These are phyloP conservation scores for Unio pictorum DNA, from an alignment of 2,888 invertebrate genomes.

Conservation along the genomic window DNA sequence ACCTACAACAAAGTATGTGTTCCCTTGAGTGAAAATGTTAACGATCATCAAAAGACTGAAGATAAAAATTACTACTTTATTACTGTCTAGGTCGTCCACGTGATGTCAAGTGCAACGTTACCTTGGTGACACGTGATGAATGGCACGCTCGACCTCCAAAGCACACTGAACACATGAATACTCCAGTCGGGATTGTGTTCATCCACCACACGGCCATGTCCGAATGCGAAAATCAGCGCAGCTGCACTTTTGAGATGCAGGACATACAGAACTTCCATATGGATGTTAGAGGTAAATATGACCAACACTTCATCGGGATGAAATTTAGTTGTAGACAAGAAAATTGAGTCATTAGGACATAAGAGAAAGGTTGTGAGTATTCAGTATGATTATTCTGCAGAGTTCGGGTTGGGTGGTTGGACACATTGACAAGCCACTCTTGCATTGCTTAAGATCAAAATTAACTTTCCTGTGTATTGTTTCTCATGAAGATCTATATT, in stretches of 20 bases:
- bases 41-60: too few relatives aligned
- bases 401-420: too few relatives aligned
- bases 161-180: slow-evolving; percentile 42
- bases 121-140: slow-evolving; percentile 42
- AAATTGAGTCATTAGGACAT: neutral
- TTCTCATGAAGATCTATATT: too few relatives aligned
- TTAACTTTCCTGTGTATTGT: too few relatives aligned
- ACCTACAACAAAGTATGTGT: too few relatives aligned
- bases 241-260: slow-evolving; percentile 35
- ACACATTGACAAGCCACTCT: too few relatives aligned
- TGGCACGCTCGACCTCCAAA: slow-evolving; percentile 53
- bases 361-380: too few relatives aligned
- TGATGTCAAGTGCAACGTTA: slow-evolving; percentile 11
- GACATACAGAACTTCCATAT: slow-evolving; percentile 49
- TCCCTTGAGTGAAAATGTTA: too few relatives aligned
- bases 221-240: slow-evolving; percentile 45
- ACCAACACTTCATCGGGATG: neutral
- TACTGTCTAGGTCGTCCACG: too few relatives aligned
- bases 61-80: too few relatives aligned
- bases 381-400: too few relatives aligned
- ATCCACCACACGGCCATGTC: slow-evolving; percentile 72
- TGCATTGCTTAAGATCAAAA: too few relatives aligned
- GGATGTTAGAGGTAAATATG: slow-evolving; percentile 37
- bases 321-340: neutral
- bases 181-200: slow-evolving; percentile 57